Evolutionary conservation across 1,140 invertebrate species (phyloP).

Genomic region (Drosophila leontia): DNA sequence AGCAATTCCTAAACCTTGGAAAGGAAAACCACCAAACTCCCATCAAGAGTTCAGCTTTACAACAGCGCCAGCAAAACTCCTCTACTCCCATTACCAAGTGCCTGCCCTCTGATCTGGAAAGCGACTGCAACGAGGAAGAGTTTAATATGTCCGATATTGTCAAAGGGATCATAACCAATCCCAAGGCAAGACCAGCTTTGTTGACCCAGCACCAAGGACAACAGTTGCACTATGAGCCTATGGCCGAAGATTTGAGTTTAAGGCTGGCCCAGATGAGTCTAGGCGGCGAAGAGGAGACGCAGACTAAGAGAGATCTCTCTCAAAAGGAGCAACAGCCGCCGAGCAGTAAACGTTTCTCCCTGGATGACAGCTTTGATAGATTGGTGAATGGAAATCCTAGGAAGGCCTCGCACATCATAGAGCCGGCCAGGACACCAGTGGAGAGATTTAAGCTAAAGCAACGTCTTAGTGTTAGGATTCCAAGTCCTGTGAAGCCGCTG

Average conservation of each 20-base stretch:
- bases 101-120: constrained; percentile 69
- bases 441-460: constrained; percentile 65
- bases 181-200: constrained; percentile 49
- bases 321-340: constrained; percentile 18
- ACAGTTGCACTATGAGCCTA: constrained; percentile 63
- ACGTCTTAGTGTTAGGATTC: constrained; percentile 23
- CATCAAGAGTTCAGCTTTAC: constrained; percentile 27
- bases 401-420: constrained; percentile 6
- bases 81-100: constrained; percentile 71
- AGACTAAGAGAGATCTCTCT: constrained; percentile 58
- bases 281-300: neutral
- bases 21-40: constrained; percentile 38
- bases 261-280: constrained; percentile 56
- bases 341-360: constrained; percentile 43
- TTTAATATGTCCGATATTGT: constrained; percentile 88
- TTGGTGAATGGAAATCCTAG: constrained; percentile 58
- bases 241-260: constrained; percentile 59
- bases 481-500: constrained; percentile 21
- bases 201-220: constrained; percentile 58
- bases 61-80: constrained; percentile 56
- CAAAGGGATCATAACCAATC: constrained; percentile 86
- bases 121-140: constrained; percentile 81
- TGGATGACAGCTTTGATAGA: constrained; percentile 78
- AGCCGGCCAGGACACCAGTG: constrained; percentile 45
- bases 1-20: constrained; percentile 76